Base-by-base conservation (phyloP, 2,888 invertebrate genomes). In the Anarsia innoxiella region DNA sequence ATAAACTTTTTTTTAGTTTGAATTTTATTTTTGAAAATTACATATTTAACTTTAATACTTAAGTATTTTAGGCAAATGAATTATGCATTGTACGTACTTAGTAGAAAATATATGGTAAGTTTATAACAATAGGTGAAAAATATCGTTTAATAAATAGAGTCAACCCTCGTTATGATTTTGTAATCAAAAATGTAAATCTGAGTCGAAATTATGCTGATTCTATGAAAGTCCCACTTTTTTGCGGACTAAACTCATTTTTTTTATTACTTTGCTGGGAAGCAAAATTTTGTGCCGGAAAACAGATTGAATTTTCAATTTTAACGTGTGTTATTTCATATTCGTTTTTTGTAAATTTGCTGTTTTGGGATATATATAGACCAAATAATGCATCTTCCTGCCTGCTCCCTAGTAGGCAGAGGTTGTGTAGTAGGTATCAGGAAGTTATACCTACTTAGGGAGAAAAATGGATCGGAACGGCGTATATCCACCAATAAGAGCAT, bases 131-230 rank as follows among this genome's bases (percentile, higher is more conserved):
- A 12, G 12, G 14, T n/a, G 23, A 23, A 23, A 23, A 32, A 9
- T 32, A 10, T 32, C 13, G 15, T 33, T 25, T 5, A 2, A 33
- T 13, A 12, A 33, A 33, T 23, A 3, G 3, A n/a, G 33, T n/a
- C 25, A 5, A 11, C 13, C 12, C 33, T 32, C 33, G 25, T 33
- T 58, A 64, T 56, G 47, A 57, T 57, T 59, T 59, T 52, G 69
- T 71, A 69, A 74, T 74, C 73, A 72, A 73, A 71, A 67, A 74
- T 74, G 70, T 59, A 70, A 72, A 74, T 72, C 56, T 46, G 45
- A 52, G 51, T 56, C 48, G 40, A 53, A 69, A 66, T 66, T 60
- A 62, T 59, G 50, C 53, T 51, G 64, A 62, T 63, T 69, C 61
- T 59, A 47, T 47, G 43, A 42, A 38, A 39, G 44, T 35, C 35